These are phyloP conservation scores for Synergus laeviventris DNA, from an alignment of 2,888 invertebrate genomes.

Conservation along the genomic window DNA sequence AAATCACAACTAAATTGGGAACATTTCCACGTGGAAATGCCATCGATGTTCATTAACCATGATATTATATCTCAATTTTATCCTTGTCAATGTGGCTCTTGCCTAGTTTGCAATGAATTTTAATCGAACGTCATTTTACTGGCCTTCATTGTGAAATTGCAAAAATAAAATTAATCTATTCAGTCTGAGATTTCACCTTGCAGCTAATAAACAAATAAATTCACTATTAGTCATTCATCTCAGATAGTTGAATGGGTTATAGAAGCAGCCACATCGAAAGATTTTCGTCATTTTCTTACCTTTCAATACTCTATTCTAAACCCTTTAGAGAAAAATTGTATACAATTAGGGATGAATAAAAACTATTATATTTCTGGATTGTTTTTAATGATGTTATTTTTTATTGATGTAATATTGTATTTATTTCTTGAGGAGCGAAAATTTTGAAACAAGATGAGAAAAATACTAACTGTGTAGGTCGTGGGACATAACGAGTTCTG, in stretches of 20 bases:
- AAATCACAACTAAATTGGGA: no score
- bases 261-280: no score
- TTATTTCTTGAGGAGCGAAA: conserved; percentile 18
- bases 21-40: no score
- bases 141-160: background rate
- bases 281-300: no score
- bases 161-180: background rate
- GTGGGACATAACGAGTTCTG: conserved; percentile 9
- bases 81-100: background rate
- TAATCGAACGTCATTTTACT: background rate
- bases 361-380: no score
- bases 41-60: background rate
- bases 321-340: no score
- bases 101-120: background rate
- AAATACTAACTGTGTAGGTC: conserved; percentile 14
- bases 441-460: background rate
- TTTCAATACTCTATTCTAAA: no score
- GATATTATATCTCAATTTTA: background rate
- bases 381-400: no score
- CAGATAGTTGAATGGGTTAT: background rate
- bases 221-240: background rate
- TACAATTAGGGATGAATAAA: no score
- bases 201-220: background rate
- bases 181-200: background rate
- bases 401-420: background rate